A percentile compares a stretch with the other conserved stretches of the same genome.
Conservation (phyloP, 2,888 invertebrate species). For the Harpalus rufipes region DNA sequence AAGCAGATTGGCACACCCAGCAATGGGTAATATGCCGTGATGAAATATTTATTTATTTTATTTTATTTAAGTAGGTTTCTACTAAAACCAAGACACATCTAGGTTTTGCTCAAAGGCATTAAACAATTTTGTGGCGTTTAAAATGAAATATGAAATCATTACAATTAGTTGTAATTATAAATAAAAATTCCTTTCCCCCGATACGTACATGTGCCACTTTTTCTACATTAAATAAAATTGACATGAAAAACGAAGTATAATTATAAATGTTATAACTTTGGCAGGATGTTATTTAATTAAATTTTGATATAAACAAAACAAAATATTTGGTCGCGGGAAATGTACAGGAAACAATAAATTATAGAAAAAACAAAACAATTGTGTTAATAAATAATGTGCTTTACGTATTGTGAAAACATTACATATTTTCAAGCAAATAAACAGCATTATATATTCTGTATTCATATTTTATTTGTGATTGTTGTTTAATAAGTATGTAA, state of each 20-base stretch:
- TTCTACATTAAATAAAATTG: constrained; percentile 14
- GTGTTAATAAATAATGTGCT: neutral
- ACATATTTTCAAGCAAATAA: neutral
- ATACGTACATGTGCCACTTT: constrained; percentile 32
- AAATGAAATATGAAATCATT: constrained; percentile 45
- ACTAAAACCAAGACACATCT: constrained; percentile 21
- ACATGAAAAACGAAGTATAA: constrained; percentile 22
- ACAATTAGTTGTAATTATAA: constrained; percentile 46
- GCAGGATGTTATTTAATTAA: constrained; percentile 18
- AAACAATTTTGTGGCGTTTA: constrained; percentile 51
- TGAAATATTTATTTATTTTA: no score
- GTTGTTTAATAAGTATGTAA: no score
- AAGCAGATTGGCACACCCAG: no score
- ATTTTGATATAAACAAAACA: constrained; percentile 4
- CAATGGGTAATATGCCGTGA: no score
- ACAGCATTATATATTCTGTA: neutral
- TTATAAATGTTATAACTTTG: constrained; percentile 14
- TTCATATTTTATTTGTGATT: no score
- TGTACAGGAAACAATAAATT: neutral
- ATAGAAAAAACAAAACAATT: neutral
- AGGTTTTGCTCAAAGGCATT: constrained; percentile 16
- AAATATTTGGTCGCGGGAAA: neutral
- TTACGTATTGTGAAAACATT: neutral
- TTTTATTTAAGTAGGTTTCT: constrained; percentile 49
- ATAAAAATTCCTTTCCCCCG: constrained; percentile 26